Percentiles rank a stretch among this genome's conserved stretches.
phyloP scores from a whole-genome alignment of 2,797 vertebrate species.

The Coregonus suidteri region DNA sequence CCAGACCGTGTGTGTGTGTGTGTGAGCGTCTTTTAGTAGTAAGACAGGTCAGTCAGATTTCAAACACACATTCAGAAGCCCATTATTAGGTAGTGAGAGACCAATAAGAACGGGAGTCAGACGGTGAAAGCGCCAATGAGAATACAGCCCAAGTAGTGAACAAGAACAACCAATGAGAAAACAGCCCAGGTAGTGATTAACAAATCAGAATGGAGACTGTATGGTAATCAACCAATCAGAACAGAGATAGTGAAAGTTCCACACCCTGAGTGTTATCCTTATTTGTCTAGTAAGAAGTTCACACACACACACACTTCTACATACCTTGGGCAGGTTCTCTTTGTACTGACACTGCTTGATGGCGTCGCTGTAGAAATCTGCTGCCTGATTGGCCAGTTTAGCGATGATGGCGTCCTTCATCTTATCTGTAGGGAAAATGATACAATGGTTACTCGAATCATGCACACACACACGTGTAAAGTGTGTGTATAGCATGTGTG shows the following conservation, averaged over 20 bases:
- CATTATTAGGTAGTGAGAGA: slow-evolving; percentile 38
- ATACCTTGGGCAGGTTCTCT: slow-evolving; percentile 97
- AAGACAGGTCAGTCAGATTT: slow-evolving; percentile 25
- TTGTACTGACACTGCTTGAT: slow-evolving; percentile 99
- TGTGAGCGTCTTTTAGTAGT: slow-evolving; percentile 3
- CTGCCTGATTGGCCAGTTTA: slow-evolving; percentile 95
- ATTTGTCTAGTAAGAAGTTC: background rate
- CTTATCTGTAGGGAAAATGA: slow-evolving; percentile 78
- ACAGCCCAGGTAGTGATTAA: slow-evolving; percentile 32
- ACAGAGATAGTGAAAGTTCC: slow-evolving; percentile 55
- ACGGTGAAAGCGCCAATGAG: slow-evolving; percentile 34
- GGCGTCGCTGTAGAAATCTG: slow-evolving; percentile 95
- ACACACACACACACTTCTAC: slow-evolving; percentile 44
- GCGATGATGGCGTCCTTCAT: slow-evolving; percentile 99
- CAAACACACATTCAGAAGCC: slow-evolving; percentile 9
- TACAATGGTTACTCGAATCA: background rate
- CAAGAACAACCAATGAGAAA: slow-evolving; percentile 9
- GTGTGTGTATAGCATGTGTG: background rate
- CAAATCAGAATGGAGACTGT: slow-evolving; percentile 58
- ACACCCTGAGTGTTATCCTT: slow-evolving; percentile 30
- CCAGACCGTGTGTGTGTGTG: slow-evolving; percentile 12
- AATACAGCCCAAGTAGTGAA: slow-evolving; percentile 32
- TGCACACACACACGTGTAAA: background rate
- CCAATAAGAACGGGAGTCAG: slow-evolving; percentile 16
- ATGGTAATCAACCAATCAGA: slow-evolving; percentile 58